phyloP scores from a whole-genome alignment of 2,113 vertebrate genomes.

The Phyllostomus discolor region DNA sequence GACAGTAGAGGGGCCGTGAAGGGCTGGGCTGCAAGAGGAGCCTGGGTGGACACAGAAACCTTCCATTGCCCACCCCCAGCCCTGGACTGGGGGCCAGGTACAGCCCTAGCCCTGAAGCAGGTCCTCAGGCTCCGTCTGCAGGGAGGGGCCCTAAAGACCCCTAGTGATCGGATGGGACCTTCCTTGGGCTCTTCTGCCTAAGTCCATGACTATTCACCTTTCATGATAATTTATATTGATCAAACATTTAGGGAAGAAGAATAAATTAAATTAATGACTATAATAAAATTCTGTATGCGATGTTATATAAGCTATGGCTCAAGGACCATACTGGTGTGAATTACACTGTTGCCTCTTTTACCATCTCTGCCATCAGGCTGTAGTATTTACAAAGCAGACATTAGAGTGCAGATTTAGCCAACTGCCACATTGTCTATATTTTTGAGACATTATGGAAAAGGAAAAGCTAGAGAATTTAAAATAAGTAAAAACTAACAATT shows the following conservation, averaged over 20 bases:
- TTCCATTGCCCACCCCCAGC: neutral
- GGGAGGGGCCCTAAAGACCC: neutral
- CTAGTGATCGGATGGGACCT: neutral
- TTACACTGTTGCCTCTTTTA: neutral
- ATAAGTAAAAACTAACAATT: neutral
- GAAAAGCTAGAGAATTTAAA: neutral
- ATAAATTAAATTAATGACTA: neutral
- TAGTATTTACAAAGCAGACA: neutral
- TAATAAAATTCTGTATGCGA: neutral
- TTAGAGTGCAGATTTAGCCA: neutral
- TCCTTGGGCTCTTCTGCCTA: conserved; percentile 55
- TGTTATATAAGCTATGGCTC: neutral
- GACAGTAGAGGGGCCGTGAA: neutral
- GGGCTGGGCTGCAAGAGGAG: neutral
- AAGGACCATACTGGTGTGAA: neutral
- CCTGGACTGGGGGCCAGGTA: neutral
- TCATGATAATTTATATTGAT: neutral
- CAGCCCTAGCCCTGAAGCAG: neutral
- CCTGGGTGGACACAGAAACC: accelerated
- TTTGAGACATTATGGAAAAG: neutral
- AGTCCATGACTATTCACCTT: neutral
- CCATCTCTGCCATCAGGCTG: neutral
- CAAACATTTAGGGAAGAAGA: neutral
- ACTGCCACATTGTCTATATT: neutral
- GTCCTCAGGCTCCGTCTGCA: neutral